A percentile compares a stretch with the other conserved stretches of the same genome.
These are phyloP conservation scores for Drosophila ohnishii DNA, from an alignment of 1,140 invertebrate genomes.

Conservation along the genomic window DNA sequence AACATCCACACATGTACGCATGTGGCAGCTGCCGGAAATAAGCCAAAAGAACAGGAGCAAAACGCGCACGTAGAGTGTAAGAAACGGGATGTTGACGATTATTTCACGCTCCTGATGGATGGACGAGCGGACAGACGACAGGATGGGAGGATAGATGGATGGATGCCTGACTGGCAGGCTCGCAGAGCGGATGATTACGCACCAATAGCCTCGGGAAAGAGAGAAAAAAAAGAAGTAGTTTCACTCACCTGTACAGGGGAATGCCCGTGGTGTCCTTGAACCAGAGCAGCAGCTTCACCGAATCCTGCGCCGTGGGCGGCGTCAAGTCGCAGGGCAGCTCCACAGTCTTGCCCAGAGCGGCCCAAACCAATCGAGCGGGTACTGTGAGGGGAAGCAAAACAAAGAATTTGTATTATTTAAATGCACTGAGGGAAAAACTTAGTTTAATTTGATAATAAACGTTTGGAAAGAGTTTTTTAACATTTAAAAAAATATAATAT, in stretches of 20 bases:
- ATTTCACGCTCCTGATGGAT: constrained; percentile 73
- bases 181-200: constrained; percentile 24
- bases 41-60: constrained; percentile 50
- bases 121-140: constrained; percentile 6
- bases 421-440: neutral
- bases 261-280: constrained; percentile 92
- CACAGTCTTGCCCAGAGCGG: constrained; percentile 88
- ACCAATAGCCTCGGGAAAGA: constrained; percentile 6
- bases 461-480: neutral
- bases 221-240: constrained; percentile 20
- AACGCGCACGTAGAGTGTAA: constrained; percentile 59
- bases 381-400: constrained; percentile 82
- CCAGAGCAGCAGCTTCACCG: constrained; percentile 92
- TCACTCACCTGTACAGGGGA: constrained; percentile 91
- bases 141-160: constrained; percentile 49
- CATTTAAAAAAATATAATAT: neutral
- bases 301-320: constrained; percentile 87
- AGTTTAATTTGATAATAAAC: neutral
- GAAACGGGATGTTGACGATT: constrained; percentile 78
- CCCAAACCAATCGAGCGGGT: constrained; percentile 88
- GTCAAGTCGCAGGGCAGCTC: constrained; percentile 92
- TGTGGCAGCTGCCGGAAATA: constrained; percentile 59
- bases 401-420: constrained; percentile 17
- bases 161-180: constrained; percentile 46
- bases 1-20: constrained; percentile 35